Percentiles rank a stretch among this genome's conserved stretches.
Evolutionary conservation across 2,797 vertebrate genomes (phyloP).

Genomic region (Catharus ustulatus): DNA sequence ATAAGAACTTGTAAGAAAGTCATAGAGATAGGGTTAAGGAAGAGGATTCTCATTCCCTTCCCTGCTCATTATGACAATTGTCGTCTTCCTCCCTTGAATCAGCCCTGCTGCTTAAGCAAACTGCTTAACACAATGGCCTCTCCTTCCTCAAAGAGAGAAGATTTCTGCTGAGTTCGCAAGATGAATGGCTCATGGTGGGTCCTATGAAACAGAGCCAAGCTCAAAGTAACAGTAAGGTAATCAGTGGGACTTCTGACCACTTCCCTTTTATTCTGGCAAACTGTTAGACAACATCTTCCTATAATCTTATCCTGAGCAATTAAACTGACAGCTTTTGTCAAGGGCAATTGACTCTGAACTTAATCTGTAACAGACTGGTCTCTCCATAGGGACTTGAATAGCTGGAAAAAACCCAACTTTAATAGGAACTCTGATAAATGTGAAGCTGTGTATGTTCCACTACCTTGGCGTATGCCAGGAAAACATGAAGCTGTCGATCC

Average conservation of each 20-base stretch:
- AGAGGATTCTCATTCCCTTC: background rate
- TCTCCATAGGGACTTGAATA: background rate
- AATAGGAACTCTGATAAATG: background rate
- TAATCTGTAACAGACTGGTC: background rate
- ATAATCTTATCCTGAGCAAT: background rate
- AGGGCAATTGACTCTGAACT: background rate
- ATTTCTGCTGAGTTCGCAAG: background rate
- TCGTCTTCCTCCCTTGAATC: background rate
- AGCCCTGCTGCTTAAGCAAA: background rate
- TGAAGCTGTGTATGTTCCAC: background rate
- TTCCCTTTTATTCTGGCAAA: background rate
- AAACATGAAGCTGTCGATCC: background rate
- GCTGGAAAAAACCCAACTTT: background rate
- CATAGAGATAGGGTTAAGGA: background rate
- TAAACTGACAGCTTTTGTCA: background rate
- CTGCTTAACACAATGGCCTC: background rate
- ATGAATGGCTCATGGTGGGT: background rate
- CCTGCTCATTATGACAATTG: accelerated
- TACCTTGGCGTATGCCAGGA: background rate
- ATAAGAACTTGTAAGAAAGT: background rate
- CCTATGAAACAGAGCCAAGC: background rate
- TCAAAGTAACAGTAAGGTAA: background rate
- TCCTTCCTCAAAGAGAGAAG: background rate
- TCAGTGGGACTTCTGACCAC: background rate
- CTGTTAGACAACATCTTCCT: background rate